Evolutionary conservation across 2,113 vertebrate species (phyloP).

Genomic region (Hipposideros armiger): DNA sequence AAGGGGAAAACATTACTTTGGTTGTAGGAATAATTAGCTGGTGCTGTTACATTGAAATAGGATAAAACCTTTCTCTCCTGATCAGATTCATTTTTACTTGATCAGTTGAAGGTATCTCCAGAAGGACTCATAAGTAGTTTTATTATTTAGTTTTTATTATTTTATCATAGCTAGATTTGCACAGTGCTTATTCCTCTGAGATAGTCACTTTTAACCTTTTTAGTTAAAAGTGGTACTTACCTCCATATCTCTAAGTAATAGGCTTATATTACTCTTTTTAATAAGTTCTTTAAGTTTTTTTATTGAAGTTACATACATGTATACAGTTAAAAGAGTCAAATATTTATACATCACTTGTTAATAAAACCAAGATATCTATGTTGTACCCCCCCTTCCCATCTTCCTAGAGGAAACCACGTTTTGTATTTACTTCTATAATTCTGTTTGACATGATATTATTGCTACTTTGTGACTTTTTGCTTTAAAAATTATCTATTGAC

Average conservation of each 20-base stretch:
- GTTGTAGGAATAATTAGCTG: conserved; percentile 67
- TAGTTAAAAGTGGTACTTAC: neutral
- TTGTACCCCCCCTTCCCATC: accelerated
- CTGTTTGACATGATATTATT: neutral
- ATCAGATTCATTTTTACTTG: conserved; percentile 23
- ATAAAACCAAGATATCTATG: neutral
- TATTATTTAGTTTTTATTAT: conserved; percentile 57
- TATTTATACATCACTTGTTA: neutral
- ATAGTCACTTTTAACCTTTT: neutral
- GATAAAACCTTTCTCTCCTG: conserved; percentile 37
- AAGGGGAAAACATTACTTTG: conserved; percentile 79
- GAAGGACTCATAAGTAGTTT: conserved; percentile 58
- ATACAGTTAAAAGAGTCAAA: neutral
- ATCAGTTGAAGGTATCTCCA: conserved; percentile 32
- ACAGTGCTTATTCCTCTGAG: conserved; percentile 22
- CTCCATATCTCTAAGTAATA: neutral
- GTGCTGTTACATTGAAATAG: conserved; percentile 13
- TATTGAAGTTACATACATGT: neutral
- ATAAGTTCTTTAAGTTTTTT: conserved; percentile 24
- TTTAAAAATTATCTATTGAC: neutral
- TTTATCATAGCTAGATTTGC: conserved; percentile 36
- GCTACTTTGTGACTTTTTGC: neutral
- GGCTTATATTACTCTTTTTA: neutral
- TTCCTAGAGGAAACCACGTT: neutral
- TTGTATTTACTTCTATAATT: neutral